These are phyloP conservation scores for Camponotus fellah DNA, from an alignment of 2,888 invertebrate species.

Conservation along the genomic window DNA sequence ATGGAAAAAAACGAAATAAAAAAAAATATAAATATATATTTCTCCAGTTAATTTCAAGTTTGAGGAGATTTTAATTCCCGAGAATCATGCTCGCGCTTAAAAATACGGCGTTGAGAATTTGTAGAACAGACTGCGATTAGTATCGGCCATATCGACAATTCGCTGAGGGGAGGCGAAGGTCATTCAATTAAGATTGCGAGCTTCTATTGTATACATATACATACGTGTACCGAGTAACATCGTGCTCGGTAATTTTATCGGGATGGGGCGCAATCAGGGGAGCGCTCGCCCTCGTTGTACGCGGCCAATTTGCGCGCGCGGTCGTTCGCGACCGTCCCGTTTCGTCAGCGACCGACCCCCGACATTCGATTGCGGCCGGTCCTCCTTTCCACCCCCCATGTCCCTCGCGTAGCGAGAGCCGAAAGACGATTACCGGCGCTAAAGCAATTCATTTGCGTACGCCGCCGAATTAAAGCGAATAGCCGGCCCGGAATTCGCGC, in stretches of 20 bases:
- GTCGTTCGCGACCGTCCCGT: constrained; percentile 35
- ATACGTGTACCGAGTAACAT: not conserved
- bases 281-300: not conserved
- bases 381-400: constrained; percentile 29
- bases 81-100: not conserved
- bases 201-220: not conserved
- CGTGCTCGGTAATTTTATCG: constrained; percentile 33
- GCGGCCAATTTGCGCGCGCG: constrained; percentile 35
- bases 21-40: not conserved
- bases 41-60: not conserved
- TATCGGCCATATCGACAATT: not conserved
- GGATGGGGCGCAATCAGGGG: constrained; percentile 3
- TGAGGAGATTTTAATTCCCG: not conserved
- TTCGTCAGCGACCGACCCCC: constrained; percentile 60
- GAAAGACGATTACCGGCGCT: constrained; percentile 73
- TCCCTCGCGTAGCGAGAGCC: constrained; percentile 28
- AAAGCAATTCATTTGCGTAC: constrained; percentile 76
- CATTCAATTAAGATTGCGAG: constrained; percentile 3
- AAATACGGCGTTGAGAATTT: not conserved
- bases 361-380: constrained; percentile 72
- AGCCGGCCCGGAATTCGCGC: constrained; percentile 17
- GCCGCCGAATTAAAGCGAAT: constrained; percentile 71
- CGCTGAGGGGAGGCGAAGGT: not conserved
- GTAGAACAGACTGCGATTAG: not conserved
- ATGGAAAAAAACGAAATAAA: not conserved